Percentiles rank a stretch among this genome's conserved stretches.
Evolutionary conservation across 1,140 invertebrate species (phyloP).

Genomic region (Drosophila ironensis): DNA sequence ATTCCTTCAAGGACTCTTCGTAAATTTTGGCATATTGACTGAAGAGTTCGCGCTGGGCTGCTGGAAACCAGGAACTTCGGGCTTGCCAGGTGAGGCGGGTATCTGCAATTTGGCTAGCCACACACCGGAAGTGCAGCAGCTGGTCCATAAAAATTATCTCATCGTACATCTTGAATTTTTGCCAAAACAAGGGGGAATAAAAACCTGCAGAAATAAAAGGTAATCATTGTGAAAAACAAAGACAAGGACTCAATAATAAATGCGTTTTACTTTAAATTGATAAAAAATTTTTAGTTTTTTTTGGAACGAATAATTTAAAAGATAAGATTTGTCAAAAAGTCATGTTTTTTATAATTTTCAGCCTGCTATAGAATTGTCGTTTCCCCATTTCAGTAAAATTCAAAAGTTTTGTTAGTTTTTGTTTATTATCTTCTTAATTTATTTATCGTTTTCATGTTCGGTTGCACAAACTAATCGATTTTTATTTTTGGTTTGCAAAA

Average conservation of each 20-base stretch:
- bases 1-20: conserved; percentile 13
- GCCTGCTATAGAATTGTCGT: background rate
- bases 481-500: conserved; percentile 6
- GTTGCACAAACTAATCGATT: conserved; percentile 32
- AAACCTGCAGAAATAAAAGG: too few species aligned
- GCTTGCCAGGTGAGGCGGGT: conserved; percentile 1
- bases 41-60: conserved; percentile 9
- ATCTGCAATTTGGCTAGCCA: background rate
- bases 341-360: too few species aligned
- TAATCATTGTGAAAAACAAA: too few species aligned
- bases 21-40: conserved; percentile 16
- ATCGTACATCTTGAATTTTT: background rate
- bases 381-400: background rate
- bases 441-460: conserved; percentile 37
- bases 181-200: too few species aligned
- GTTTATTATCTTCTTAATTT: conserved; percentile 21
- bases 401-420: background rate
- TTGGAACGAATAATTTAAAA: too few species aligned
- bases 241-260: too few species aligned
- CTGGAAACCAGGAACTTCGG: conserved; percentile 24
- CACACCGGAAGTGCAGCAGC: conserved; percentile 9
- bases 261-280: too few species aligned
- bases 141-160: conserved; percentile 26
- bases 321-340: too few species aligned
- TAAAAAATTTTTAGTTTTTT: too few species aligned